Conservation (phyloP, 1,140 invertebrate genomes). For the Stenopsyche tienmushanensis region DNA sequence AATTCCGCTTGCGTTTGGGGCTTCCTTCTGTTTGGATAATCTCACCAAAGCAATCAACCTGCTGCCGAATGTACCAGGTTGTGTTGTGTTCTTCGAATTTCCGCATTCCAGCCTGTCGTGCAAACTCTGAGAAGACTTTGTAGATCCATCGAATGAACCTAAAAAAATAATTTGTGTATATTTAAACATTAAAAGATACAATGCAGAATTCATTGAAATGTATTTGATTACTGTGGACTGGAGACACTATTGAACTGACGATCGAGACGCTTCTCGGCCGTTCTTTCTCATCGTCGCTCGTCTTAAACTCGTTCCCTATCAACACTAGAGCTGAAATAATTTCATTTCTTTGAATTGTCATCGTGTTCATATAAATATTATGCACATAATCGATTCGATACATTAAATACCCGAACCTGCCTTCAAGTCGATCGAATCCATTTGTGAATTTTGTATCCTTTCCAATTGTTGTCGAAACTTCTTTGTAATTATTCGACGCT, state of each 20-base stretch:
- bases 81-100: background rate
- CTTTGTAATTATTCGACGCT: constrained; percentile 76
- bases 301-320: constrained; percentile 42
- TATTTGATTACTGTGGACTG: constrained; percentile 32
- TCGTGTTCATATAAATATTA: background rate
- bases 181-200: background rate
- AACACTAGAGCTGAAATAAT: constrained; percentile 42
- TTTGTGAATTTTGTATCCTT: constrained; percentile 80
- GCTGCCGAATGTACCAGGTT: constrained; percentile 15
- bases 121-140: constrained; percentile 26
- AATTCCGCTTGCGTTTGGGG: no score
- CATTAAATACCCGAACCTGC: constrained; percentile 62
- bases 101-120: constrained; percentile 12
- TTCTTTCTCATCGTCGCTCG: constrained; percentile 31
- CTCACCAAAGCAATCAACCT: constrained; percentile 30
- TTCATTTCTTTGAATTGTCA: background rate
- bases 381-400: no score
- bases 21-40: constrained; percentile 29
- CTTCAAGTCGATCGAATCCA: constrained; percentile 79
- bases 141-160: constrained; percentile 33
- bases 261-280: constrained; percentile 32
- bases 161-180: background rate
- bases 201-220: background rate
- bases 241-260: constrained; percentile 33
- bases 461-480: constrained; percentile 79